Conservation (phyloP, 2,797 vertebrate genomes). For the Falco cherrug region DNA sequence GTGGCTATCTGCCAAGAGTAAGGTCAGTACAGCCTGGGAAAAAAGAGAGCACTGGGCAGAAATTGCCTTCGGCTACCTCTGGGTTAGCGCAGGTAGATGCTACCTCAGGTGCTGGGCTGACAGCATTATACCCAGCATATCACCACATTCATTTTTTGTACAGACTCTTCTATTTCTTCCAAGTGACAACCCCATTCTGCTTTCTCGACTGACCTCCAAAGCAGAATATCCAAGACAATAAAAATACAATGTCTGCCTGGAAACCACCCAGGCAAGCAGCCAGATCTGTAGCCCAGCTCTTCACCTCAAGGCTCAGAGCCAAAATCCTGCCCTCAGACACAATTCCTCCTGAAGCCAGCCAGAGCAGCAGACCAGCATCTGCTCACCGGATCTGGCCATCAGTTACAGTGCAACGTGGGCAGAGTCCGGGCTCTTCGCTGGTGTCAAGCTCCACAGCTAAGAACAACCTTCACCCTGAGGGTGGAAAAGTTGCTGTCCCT, state of each 20-base stretch:
- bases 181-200: conserved; percentile 27
- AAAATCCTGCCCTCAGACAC: conserved; percentile 53
- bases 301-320: conserved; percentile 59
- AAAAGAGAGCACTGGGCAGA: not conserved
- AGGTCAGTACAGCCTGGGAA: conserved; percentile 36
- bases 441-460: not conserved
- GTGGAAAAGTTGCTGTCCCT: not conserved
- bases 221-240: conserved; percentile 55
- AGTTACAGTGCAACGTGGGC: not conserved
- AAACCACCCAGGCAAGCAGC: conserved; percentile 55
- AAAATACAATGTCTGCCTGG: conserved; percentile 69
- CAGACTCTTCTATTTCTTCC: conserved; percentile 18
- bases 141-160: not conserved
- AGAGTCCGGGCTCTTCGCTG: not conserved
- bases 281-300: conserved; percentile 50
- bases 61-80: not conserved
- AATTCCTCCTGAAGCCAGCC: conserved; percentile 14
- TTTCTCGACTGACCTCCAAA: conserved; percentile 43
- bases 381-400: not conserved
- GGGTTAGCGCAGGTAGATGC: not conserved
- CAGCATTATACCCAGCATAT: not conserved
- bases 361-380: conserved; percentile 21
- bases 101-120: not conserved
- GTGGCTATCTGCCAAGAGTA: conserved; percentile 26
- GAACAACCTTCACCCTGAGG: not conserved